A percentile compares a stretch with the other conserved stretches of the same genome.
Evolutionary conservation across 2,888 invertebrate genomes (phyloP).

Genomic region (Ochropleura leucogaster): DNA sequence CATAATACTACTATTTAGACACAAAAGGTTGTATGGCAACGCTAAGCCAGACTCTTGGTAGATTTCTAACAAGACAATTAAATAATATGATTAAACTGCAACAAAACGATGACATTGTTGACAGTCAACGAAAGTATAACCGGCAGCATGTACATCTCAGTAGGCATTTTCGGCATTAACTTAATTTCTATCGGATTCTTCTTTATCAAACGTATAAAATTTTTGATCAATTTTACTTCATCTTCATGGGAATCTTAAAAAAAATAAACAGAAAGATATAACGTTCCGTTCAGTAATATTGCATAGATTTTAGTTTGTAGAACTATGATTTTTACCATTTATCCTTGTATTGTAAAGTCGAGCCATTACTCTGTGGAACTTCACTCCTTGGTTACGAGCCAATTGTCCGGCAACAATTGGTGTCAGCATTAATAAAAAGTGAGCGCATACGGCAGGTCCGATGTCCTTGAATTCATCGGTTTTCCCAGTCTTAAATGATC

Average conservation of each 20-base stretch:
- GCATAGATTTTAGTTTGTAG: not conserved
- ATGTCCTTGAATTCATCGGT: not conserved
- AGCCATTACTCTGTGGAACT: slow-evolving; percentile 19
- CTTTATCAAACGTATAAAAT: not conserved
- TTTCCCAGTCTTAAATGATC: not conserved
- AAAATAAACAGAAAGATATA: not conserved
- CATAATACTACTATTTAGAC: too few relatives aligned
- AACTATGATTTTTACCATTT: slow-evolving; percentile 19
- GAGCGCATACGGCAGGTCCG: not conserved
- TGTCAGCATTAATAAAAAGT: not conserved
- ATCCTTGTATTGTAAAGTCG: slow-evolving; percentile 29
- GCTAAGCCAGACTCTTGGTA: too few relatives aligned
- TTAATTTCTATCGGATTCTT: slow-evolving; percentile 4
- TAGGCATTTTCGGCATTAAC: slow-evolving; percentile 9
- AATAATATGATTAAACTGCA: slow-evolving; percentile 16
- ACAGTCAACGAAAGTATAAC: not conserved
- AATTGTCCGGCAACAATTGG: slow-evolving; percentile 37
- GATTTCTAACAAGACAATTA: not conserved
- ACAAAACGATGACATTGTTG: slow-evolving; percentile 15
- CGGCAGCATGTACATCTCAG: slow-evolving; percentile 21
- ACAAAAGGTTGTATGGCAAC: too few relatives aligned
- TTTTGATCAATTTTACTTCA: not conserved
- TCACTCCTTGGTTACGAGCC: slow-evolving; percentile 23
- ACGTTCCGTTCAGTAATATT: too few relatives aligned
- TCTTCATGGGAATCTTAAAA: not conserved